phyloP scores from a whole-genome alignment of 2,113 vertebrate species.

The Gasterosteus aculeatus region DNA sequence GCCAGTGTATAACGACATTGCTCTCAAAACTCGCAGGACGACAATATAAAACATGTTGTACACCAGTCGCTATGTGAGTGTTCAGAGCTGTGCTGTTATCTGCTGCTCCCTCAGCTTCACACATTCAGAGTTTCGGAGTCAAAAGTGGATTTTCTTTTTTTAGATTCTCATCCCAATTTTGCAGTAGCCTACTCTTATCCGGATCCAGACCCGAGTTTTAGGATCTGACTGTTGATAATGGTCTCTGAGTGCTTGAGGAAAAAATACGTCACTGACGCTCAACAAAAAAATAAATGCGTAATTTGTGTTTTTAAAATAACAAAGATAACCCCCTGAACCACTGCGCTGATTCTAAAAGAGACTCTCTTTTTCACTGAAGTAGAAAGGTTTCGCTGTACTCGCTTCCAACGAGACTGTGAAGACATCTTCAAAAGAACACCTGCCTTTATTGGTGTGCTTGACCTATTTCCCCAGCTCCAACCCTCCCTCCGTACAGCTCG shows the following conservation, averaged over 20 bases:
- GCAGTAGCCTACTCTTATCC: constrained; percentile 33
- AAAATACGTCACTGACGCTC: background rate
- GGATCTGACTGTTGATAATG: constrained; percentile 17
- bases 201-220: constrained; percentile 33
- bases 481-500: constrained; percentile 67
- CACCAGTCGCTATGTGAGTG: background rate
- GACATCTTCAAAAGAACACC: constrained; percentile 77
- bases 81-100: background rate
- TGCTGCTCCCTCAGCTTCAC: constrained; percentile 13
- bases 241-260: background rate
- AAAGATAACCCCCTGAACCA: constrained; percentile 17
- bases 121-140: constrained; percentile 35
- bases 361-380: constrained; percentile 40
- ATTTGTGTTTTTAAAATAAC: constrained; percentile 7
- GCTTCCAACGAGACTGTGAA: constrained; percentile 56
- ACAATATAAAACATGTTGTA: background rate
- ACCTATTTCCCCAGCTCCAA: constrained; percentile 73
- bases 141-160: constrained; percentile 19
- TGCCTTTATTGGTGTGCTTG: constrained; percentile 77
- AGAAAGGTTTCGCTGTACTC: constrained; percentile 51
- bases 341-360: constrained; percentile 20
- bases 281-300: background rate
- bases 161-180: constrained; percentile 30
- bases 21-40: background rate
- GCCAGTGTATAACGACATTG: background rate